Evolutionary conservation across 2,113 vertebrate species (phyloP), one percentile per base, ranked within the genome.

Genomic region (Girardinichthys multiradiatus): DNA sequence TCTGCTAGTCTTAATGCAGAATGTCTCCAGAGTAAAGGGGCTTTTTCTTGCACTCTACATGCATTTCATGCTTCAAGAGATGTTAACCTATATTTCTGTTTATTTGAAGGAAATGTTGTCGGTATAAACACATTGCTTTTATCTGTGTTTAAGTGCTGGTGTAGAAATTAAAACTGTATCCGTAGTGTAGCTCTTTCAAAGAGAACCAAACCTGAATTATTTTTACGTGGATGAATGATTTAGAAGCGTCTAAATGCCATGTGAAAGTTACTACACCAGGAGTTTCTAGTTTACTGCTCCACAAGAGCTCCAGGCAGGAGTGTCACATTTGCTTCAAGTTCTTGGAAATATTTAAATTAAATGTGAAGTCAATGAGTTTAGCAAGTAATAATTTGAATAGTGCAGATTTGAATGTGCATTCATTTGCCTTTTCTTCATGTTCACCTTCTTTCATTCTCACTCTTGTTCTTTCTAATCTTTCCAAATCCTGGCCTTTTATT

Each of bases 1-100:
- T 91, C 87, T 78, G 70, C 76, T 75, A 81, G 76, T 65, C 81
- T 87, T 86, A 82, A 79, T 91, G 80, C 78, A 86, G 84, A 86
- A 79, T 63, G 71, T 84, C 85, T 76, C 78, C 68, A 59, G 67
- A 81, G 71, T 66, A 88, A 77, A 77, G 76, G 70, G 84, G 81
- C 82, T 83, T 83, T 81, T 79, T 28, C 62, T 80, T 70, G 66
- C 62, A 66, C 33, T 72, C 69, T n/a, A 37, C 45, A 54, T 70
- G 71, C 19, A 66, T 67, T 57, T 77, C n/a, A 59, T 71, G 84
- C n/a, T 57, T 24, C 64, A 67, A 54, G 12, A 29, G 37, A 54
- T 65, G 69, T 72, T 70, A 37, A 76, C 39, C 48, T 24, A 5
- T 13, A 76, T 48, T 79, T 11, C 48, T 60, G 37, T 77, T 82